A percentile compares a stretch with the other conserved stretches of the same genome.
Evolutionary conservation across 1,140 invertebrate species (phyloP).

Genomic region (Tyrophagus putrescentiae): DNA sequence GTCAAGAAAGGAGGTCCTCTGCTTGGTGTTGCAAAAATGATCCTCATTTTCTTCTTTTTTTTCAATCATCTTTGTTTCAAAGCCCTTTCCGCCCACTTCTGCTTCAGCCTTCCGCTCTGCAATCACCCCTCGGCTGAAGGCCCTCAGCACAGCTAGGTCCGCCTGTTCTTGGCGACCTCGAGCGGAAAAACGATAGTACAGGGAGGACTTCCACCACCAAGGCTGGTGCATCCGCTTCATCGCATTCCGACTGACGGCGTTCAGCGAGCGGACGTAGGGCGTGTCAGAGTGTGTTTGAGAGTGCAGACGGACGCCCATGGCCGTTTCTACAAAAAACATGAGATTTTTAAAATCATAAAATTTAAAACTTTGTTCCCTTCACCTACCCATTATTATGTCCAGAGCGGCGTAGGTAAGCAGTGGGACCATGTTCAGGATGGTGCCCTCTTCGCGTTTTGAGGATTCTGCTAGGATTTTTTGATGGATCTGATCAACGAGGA

Average conservation of each 20-base stretch:
- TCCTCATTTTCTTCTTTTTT: neutral
- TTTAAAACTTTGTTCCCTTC: slow-evolving; percentile 35
- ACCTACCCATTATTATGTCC: slow-evolving; percentile 75
- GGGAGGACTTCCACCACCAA: slow-evolving; percentile 59
- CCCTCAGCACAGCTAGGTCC: neutral
- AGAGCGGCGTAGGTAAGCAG: slow-evolving; percentile 65
- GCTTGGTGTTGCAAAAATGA: slow-evolving; percentile 43
- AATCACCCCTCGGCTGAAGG: neutral
- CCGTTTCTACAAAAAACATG: slow-evolving; percentile 43
- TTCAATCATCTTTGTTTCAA: no score
- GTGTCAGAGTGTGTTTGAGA: no score
- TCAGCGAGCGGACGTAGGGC: no score
- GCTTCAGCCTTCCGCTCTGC: slow-evolving; percentile 50
- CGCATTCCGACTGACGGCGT: slow-evolving; percentile 47
- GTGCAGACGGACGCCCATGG: slow-evolving; percentile 57
- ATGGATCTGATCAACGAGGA: slow-evolving; percentile 31
- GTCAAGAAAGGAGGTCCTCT: slow-evolving; percentile 81
- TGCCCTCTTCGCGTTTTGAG: no score
- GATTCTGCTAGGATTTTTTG: no score
- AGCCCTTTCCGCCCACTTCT: slow-evolving; percentile 36
- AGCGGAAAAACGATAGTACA: slow-evolving; percentile 53
- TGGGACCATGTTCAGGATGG: no score
- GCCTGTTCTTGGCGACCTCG: neutral
- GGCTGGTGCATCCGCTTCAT: slow-evolving; percentile 42
- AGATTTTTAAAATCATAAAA: neutral